Evolutionary conservation across 2,888 invertebrate genomes (phyloP), one percentile per base, ranked within the genome.

Genomic region (Sthenelais limicola): DNA sequence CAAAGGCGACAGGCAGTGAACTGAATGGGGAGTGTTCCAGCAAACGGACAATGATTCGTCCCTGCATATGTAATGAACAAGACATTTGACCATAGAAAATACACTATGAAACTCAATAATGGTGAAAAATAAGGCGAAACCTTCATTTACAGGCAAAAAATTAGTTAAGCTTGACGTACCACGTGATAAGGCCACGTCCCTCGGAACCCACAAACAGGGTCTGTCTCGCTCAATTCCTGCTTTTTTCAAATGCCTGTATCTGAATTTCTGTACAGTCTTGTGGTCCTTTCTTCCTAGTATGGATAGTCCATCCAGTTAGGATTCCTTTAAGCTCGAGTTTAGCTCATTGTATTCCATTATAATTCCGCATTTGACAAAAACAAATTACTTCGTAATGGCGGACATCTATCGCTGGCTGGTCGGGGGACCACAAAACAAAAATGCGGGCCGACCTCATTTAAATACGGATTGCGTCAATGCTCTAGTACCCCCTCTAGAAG

Each of bases 151-250:
- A 54, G 56, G 56, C 35, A 38, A 38, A 62, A 38, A 56, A 33
- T 56, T 9, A 51, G n/a, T 32, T 52, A 52, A 47, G 49, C 26
- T 33, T 5, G 26, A 18, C 47, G 69, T 47, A 49, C 69, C 73
- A 73, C 73, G 73, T 73, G 73, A 73, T 69, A 54, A 43, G 56
- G 69, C 73, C 73, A 73, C 73, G 73, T 73, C 73, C 66, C 38
- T 54, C 47, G 28, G 28, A 30, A 26, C 48, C 26, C 21, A 9
- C 30, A 21, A 38, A 24, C 33, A n/a, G 35, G 28, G n/a, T 58
- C 33, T 58, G n/a, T 15, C 24, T n/a, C 33, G 38, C 43, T 32
- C 33, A 56, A 56, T 70, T 70, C 56, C 35, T 30, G 33, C 38
- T 48, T 26, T 48, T 67, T 67, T 67, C 67, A 26, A 7, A 67